phyloP scores from a whole-genome alignment of 2,113 vertebrate species.

The Dolichallabes microphthalmus region DNA sequence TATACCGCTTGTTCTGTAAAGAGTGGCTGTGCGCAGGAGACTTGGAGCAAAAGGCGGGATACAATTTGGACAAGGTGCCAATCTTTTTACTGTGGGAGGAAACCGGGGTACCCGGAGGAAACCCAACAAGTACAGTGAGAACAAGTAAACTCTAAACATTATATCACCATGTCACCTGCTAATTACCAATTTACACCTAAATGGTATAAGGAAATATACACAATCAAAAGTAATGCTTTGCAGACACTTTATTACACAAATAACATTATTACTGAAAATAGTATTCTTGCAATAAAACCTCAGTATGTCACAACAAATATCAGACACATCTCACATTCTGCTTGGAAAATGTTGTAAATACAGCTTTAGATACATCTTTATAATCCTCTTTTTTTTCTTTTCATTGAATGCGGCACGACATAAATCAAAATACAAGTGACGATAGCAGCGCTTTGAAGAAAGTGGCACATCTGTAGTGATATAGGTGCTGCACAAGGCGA shows the following conservation, averaged over 20 bases:
- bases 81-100: too few species aligned
- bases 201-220: neutral
- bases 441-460: slow-evolving; percentile 81
- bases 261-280: slow-evolving; percentile 99
- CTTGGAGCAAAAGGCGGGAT: too few species aligned
- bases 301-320: slow-evolving; percentile 87
- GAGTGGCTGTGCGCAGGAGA: too few species aligned
- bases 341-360: slow-evolving; percentile 73
- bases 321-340: slow-evolving; percentile 80
- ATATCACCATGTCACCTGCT: too few species aligned
- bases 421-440: slow-evolving; percentile 84
- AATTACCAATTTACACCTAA: too few species aligned
- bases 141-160: too few species aligned
- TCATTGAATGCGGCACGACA: slow-evolving; percentile 78
- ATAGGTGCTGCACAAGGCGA: slow-evolving; percentile 79
- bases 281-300: slow-evolving; percentile 96
- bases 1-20: too few species aligned
- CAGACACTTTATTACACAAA: slow-evolving; percentile 99
- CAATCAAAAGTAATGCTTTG: slow-evolving; percentile 79
- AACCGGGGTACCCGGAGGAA: too few species aligned
- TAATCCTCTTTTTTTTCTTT: slow-evolving; percentile 61
- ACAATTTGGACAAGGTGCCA: too few species aligned
- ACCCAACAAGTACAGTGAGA: too few species aligned
- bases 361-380: slow-evolving; percentile 78
- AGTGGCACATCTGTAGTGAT: slow-evolving; percentile 78